These are phyloP conservation scores for Chromobotia macracanthus DNA, from an alignment of 2,797 vertebrate genomes.

Conservation along the genomic window DNA sequence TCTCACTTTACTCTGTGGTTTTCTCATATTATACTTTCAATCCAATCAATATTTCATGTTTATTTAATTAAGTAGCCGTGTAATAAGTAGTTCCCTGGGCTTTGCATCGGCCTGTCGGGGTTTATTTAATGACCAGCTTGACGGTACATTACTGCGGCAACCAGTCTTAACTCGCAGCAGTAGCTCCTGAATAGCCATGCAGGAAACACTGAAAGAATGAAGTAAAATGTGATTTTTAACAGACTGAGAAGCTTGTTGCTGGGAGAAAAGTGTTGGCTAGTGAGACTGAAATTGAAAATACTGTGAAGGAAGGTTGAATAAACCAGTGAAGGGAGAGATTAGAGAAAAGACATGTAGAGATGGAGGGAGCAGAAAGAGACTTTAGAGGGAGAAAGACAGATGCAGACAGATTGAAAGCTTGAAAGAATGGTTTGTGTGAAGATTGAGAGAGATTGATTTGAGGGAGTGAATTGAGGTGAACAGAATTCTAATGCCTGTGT, in stretches of 20 bases:
- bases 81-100: neutral
- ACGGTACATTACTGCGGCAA: neutral
- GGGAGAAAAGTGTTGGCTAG: neutral
- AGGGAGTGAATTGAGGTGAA: constrained; percentile 33
- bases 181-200: neutral
- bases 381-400: neutral
- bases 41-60: neutral
- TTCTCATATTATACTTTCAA: neutral
- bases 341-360: neutral
- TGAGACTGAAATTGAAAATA: neutral
- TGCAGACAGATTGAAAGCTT: neutral
- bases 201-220: neutral
- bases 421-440: constrained; percentile 10
- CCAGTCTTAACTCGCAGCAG: neutral
- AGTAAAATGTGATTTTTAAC: neutral
- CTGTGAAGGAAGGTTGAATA: neutral
- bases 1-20: neutral
- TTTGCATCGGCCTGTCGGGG: neutral
- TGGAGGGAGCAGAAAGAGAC: no score
- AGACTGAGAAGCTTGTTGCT: neutral
- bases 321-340: neutral
- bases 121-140: neutral
- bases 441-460: constrained; percentile 5
- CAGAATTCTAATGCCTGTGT: constrained; percentile 9
- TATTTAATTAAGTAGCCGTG: neutral